Evolutionary conservation across 1,140 invertebrate species (phyloP).

Genomic region (Neodiprion lecontei): DNA sequence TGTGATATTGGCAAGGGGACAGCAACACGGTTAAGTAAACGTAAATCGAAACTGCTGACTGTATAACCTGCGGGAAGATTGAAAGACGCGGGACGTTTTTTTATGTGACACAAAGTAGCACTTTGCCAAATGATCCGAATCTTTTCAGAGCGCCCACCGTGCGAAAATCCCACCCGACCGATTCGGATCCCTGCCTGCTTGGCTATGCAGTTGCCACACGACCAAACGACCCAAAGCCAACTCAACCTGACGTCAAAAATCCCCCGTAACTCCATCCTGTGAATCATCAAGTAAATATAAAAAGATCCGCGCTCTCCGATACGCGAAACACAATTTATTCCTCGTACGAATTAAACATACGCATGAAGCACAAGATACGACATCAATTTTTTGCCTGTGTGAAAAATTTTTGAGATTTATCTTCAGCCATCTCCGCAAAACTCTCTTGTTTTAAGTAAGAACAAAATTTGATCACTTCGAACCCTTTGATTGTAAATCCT

Average conservation of each 20-base stretch:
- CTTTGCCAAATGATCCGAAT: slow-evolving; percentile 62
- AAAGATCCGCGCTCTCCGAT: too few relatives aligned
- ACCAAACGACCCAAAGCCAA: not conserved
- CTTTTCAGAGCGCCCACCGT: slow-evolving; percentile 48
- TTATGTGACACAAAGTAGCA: slow-evolving; percentile 62
- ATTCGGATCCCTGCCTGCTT: not conserved
- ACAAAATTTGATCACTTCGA: too few relatives aligned
- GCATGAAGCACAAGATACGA: too few relatives aligned
- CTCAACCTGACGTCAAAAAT: not conserved
- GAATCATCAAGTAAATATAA: too few relatives aligned
- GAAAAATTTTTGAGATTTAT: too few relatives aligned
- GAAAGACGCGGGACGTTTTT: slow-evolving; percentile 37
- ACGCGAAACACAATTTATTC: too few relatives aligned
- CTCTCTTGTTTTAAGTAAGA: too few relatives aligned
- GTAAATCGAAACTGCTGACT: slow-evolving; percentile 50
- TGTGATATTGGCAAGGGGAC: not conserved
- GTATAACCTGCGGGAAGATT: slow-evolving; percentile 2
- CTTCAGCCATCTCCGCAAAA: too few relatives aligned
- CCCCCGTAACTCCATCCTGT: too few relatives aligned
- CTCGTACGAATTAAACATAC: too few relatives aligned
- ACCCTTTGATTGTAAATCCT: too few relatives aligned
- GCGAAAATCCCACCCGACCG: slow-evolving; percentile 24
- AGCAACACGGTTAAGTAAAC: not conserved
- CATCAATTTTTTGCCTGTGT: too few relatives aligned
- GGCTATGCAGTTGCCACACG: not conserved